These are phyloP conservation scores for Sphaerophoria rueppellii DNA, from an alignment of 2,888 invertebrate species.

Conservation along the genomic window DNA sequence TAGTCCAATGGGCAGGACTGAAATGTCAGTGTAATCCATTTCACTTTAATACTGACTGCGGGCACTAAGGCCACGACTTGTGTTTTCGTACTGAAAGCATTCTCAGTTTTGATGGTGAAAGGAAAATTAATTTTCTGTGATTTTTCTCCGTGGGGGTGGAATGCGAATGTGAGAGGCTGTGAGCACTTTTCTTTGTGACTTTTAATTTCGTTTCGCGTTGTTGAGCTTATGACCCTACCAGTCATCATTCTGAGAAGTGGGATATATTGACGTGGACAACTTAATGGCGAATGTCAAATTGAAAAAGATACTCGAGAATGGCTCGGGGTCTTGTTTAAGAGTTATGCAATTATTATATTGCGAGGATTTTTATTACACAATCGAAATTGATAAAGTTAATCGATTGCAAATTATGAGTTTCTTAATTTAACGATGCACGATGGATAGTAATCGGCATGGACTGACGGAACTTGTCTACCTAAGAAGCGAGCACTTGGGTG, in stretches of 20 bases:
- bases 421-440: not conserved
- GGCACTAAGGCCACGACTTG: slow-evolving; percentile 11
- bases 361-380: slow-evolving; percentile 43
- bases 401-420: slow-evolving; percentile 68
- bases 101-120: not conserved
- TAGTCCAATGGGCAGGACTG: not conserved
- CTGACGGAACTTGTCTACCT: too few species aligned
- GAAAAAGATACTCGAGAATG: slow-evolving; percentile 52
- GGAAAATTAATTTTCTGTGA: slow-evolving; percentile 66
- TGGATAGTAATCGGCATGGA: too few species aligned
- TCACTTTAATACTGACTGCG: slow-evolving; percentile 60
- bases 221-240: slow-evolving; percentile 50
- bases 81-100: not conserved
- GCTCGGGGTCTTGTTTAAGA: slow-evolving; percentile 51
- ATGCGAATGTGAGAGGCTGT: not conserved
- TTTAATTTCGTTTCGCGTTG: slow-evolving; percentile 69
- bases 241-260: not conserved
- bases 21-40: slow-evolving; percentile 46
- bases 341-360: slow-evolving; percentile 47
- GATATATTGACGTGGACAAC: slow-evolving; percentile 25
- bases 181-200: slow-evolving; percentile 56
- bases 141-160: slow-evolving; percentile 26
- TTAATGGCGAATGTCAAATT: slow-evolving; percentile 57
- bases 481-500: too few species aligned
- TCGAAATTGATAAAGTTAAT: slow-evolving; percentile 69